Percentiles rank a stretch among this genome's conserved stretches.
phyloP scores from a whole-genome alignment of 1,140 invertebrate species.

The Dinothrombium tinctorium region DNA sequence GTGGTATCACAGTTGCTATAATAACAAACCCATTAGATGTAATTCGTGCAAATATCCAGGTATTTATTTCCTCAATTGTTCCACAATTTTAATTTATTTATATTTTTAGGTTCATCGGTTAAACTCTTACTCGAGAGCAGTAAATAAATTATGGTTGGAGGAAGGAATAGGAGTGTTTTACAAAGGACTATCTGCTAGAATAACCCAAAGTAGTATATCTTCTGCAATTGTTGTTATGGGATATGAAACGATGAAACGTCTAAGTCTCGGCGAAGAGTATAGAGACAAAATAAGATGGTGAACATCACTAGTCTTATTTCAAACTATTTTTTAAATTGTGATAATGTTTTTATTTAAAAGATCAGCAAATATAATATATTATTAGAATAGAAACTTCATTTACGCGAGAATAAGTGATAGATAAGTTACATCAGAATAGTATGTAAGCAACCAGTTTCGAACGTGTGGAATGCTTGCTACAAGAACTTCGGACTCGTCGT shows the following conservation, averaged over 20 bases:
- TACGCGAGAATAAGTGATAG: no score
- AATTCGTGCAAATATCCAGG: slow-evolving; percentile 65
- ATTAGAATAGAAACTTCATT: no score
- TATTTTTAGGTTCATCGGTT: slow-evolving; percentile 48
- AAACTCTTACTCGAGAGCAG: slow-evolving; percentile 49
- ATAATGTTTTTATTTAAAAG: no score
- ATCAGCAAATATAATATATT: no score
- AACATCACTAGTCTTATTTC: no score
- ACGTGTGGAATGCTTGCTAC: neutral
- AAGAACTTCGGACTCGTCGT: neutral
- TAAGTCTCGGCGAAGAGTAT: slow-evolving; percentile 3
- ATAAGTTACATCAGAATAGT: neutral
- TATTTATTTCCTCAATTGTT: slow-evolving; percentile 18
- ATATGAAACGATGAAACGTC: slow-evolving; percentile 78
- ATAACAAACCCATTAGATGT: slow-evolving; percentile 88
- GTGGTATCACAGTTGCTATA: slow-evolving; percentile 69
- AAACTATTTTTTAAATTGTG: no score
- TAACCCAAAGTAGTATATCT: slow-evolving; percentile 57
- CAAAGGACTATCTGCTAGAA: slow-evolving; percentile 70
- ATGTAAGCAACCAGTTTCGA: neutral
- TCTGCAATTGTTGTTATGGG: slow-evolving; percentile 24
- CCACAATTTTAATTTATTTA: slow-evolving; percentile 3
- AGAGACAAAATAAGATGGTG: slow-evolving; percentile 2
- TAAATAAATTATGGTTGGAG: slow-evolving; percentile 59
- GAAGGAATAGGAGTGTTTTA: slow-evolving; percentile 57